Evolutionary conservation across 2,113 vertebrate species (phyloP).

Genomic region (Notiomystis cincta): DNA sequence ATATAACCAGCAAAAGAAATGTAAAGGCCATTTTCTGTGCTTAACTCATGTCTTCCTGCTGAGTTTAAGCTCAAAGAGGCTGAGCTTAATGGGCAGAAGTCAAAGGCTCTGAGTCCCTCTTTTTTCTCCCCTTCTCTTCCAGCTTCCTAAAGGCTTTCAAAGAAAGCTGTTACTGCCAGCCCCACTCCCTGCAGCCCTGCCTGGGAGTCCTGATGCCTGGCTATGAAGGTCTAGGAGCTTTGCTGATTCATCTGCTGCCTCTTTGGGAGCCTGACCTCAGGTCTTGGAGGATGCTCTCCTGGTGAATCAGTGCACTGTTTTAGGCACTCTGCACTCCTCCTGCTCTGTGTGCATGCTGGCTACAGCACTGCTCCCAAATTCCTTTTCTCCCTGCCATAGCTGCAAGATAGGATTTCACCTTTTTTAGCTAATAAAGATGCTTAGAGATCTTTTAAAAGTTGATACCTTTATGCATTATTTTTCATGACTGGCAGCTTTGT

Average conservation of each 20-base stretch:
- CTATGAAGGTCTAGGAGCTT: background rate
- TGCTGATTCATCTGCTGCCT: background rate
- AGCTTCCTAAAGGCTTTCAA: background rate
- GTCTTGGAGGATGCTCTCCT: background rate
- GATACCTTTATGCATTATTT: background rate
- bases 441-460: background rate
- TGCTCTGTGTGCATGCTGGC: background rate
- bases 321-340: background rate
- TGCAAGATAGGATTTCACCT: background rate
- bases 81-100: background rate
- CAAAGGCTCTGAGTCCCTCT: background rate
- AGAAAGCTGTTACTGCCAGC: fast-evolving
- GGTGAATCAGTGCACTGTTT: background rate
- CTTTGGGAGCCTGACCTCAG: background rate
- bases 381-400: background rate
- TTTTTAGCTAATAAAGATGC: background rate
- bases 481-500: background rate
- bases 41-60: background rate
- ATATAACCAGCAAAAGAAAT: background rate
- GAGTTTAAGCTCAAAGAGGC: background rate
- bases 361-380: background rate
- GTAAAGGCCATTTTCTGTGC: background rate
- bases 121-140: background rate
- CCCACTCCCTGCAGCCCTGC: background rate
- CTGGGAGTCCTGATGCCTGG: background rate